These are phyloP conservation scores for Cacatua alba DNA, from an alignment of 2,113 vertebrate species.

Conservation along the genomic window DNA sequence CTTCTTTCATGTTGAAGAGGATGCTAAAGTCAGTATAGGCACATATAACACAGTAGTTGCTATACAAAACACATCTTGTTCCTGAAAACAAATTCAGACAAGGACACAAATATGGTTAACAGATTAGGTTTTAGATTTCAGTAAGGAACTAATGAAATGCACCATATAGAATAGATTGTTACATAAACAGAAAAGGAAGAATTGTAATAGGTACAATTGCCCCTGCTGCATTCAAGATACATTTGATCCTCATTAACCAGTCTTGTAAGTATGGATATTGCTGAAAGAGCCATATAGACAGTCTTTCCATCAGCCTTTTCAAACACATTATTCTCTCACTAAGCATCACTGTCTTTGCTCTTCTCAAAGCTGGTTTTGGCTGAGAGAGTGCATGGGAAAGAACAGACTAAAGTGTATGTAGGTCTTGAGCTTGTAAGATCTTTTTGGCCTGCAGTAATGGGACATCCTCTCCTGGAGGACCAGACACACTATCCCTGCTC, in stretches of 20 bases:
- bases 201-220: background rate
- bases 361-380: background rate
- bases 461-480: conserved; percentile 33
- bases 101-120: background rate
- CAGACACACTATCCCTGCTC: background rate
- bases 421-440: fast-evolving
- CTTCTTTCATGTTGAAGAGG: background rate
- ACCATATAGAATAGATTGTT: background rate
- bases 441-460: background rate
- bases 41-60: background rate
- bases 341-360: background rate
- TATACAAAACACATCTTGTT: background rate
- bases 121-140: background rate
- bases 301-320: background rate
- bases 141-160: background rate
- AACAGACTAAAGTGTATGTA: background rate
- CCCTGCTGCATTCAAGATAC: background rate
- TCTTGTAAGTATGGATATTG: background rate
- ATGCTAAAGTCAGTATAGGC: background rate
- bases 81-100: background rate
- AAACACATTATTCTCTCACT: background rate
- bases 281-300: background rate
- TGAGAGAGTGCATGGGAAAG: background rate
- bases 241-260: background rate
- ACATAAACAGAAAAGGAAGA: background rate